Evolutionary conservation across 2,888 invertebrate genomes (phyloP).

Genomic region (Cantharis rustica): DNA sequence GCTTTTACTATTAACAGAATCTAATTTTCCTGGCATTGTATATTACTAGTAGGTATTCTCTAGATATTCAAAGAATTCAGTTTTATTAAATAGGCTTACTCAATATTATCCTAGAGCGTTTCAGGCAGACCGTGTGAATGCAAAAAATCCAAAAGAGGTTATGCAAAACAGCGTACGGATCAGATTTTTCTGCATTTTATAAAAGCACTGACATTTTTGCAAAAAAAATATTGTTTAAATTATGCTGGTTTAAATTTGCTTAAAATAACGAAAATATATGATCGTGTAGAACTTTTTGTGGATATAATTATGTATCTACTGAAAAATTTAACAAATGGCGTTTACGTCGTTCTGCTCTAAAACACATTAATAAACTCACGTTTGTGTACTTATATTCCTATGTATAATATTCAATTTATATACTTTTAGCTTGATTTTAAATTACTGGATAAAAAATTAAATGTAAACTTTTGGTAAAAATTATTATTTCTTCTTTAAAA

Average conservation of each 20-base stretch:
- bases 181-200: neutral
- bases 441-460: neutral
- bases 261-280: neutral
- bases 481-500: neutral
- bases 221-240: neutral
- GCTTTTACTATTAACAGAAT: neutral
- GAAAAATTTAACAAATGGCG: too few relatives aligned
- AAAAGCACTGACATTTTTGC: neutral
- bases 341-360: neutral
- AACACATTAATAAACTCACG: neutral
- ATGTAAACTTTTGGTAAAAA: neutral
- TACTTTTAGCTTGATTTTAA: neutral
- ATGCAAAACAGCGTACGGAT: neutral
- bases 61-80: neutral
- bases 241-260: neutral
- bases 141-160: neutral
- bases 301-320: neutral
- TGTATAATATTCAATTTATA: neutral
- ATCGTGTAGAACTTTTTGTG: neutral
- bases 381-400: neutral
- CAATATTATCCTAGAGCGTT: neutral
- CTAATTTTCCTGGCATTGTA: neutral
- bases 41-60: neutral
- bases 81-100: neutral
- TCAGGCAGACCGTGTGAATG: neutral